phyloP scores from a whole-genome alignment of 2,888 invertebrate species.

The Hermaeophaga mercurialis region DNA sequence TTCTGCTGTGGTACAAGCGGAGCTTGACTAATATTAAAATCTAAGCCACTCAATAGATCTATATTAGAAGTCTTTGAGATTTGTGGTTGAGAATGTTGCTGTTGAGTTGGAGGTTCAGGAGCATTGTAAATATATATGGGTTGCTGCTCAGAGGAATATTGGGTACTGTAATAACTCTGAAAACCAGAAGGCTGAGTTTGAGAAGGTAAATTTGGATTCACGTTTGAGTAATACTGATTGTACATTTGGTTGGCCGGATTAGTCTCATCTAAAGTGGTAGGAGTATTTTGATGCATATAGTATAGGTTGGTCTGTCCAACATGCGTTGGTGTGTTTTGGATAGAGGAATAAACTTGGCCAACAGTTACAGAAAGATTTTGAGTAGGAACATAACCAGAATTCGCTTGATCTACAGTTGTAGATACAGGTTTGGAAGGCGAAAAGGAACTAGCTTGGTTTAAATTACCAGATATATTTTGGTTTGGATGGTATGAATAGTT shows the following conservation, averaged over 20 bases:
- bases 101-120: conserved; percentile 2
- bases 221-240: conserved; percentile 10
- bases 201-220: background rate
- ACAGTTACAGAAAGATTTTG: background rate
- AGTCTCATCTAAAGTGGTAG: background rate
- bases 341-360: background rate
- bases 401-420: background rate
- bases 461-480: background rate
- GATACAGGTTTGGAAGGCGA: background rate
- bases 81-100: conserved; percentile 16
- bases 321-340: background rate
- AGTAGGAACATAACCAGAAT: background rate
- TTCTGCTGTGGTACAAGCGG: conserved; percentile 66
- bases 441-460: background rate
- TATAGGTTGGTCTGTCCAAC: background rate
- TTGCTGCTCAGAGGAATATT: background rate
- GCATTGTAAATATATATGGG: conserved; percentile 7
- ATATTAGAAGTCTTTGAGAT: conserved; percentile 45
- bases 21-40: conserved; percentile 71
- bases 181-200: conserved; percentile 12
- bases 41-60: conserved; percentile 78
- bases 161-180: background rate
- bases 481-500: background rate
- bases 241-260: conserved; percentile 5
- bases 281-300: conserved; percentile 1